Evolutionary conservation across 2,797 vertebrate genomes (phyloP).

Genomic region (Melanogrammus aeglefinus): DNA sequence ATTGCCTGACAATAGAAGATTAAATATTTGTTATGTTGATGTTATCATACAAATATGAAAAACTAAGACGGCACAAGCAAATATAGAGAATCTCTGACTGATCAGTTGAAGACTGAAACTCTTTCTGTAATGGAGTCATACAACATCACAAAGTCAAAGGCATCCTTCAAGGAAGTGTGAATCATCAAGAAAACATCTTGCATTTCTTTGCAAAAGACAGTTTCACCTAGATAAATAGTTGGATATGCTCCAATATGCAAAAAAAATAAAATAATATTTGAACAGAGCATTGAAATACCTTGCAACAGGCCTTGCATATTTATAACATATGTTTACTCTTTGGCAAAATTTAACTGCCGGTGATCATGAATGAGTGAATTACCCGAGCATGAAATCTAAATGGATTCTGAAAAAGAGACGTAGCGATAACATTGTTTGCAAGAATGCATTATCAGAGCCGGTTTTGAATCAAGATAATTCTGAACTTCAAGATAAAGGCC

Average conservation of each 20-base stretch:
- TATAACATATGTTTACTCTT: neutral
- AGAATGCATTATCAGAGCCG: neutral
- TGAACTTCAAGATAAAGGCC: neutral
- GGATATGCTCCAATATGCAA: neutral
- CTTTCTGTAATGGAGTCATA: too few relatives aligned
- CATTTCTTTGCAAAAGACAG: neutral
- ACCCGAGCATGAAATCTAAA: neutral
- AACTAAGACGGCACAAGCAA: neutral
- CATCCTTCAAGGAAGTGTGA: neutral
- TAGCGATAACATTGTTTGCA: neutral
- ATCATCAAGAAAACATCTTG: neutral
- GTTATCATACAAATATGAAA: neutral
- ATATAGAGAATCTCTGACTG: neutral
- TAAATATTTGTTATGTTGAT: neutral
- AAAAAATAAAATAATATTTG: neutral
- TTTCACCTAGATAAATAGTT: neutral
- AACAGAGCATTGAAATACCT: neutral
- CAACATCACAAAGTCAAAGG: neutral
- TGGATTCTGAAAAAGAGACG: neutral
- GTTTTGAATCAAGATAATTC: neutral
- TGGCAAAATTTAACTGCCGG: neutral
- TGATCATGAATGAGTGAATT: neutral
- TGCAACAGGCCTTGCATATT: neutral
- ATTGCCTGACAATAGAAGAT: neutral
- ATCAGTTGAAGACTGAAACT: neutral